Evolutionary conservation across 2,797 vertebrate species (phyloP), one percentile per base, ranked within the genome.

Genomic region (Acipenser oxyrinchus): DNA sequence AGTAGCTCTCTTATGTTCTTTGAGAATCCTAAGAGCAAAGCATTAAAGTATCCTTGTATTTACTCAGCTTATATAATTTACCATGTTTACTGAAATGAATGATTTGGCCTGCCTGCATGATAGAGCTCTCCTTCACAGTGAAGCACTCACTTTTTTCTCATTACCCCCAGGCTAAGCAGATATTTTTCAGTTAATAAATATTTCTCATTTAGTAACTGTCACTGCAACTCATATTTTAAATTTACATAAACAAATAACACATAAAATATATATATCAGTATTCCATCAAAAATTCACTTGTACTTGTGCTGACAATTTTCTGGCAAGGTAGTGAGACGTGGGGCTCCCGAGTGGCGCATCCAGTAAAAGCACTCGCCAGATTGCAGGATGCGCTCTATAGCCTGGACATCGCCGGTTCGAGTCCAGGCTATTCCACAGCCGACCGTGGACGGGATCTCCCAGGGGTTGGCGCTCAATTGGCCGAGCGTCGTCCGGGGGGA

Each of bases 181-280:
- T 62, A 48, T 62, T 62, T 62, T 48, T 62, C 60, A 23, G 60
- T 62, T 62, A 5, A 62, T 62, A 62, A 62, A 48, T 62, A 62
- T 62, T 62, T 62, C 60, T 62, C 60, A n/a, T 62, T 62, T 62
- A 62, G 23, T 48, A 62, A 62, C 60, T 23, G 60, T 62, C 60
- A 23, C 18, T 58, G 55, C 15, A 58, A 12, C 13, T 58, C 55
- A 58, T n/a, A 11, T 58, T 58, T 58, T 58, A 37, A 37, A 37
- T 37, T 37, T 2, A n/a, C 55, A 37, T 37, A 3, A 37, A 37
- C 23, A 37, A 37, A 37, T 37, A 37, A 37, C 23, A 37, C 23
- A 37, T 37, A 37, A 37, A 2, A 58, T 6, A 58, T 6, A 58
- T 6, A n/a, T 58, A 58, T 3, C 10, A 58, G 8, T 11, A 7